Conservation (phyloP, 2,113 vertebrate species). For the Hippocampus barbouri region DNA sequence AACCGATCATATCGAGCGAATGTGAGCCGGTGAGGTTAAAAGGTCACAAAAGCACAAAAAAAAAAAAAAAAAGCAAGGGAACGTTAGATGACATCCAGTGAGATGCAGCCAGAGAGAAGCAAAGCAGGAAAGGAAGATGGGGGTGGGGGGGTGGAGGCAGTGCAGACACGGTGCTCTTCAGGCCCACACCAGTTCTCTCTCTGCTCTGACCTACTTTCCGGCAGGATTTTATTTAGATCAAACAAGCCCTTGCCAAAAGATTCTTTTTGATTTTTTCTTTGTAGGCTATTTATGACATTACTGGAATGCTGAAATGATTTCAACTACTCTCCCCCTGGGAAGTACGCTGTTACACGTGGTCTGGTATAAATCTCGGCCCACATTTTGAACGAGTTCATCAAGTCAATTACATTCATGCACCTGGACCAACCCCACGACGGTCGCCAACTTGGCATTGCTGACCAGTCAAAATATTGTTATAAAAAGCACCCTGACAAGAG, state of each 20-base stretch:
- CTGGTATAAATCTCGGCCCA: background rate
- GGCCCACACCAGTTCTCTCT: slow-evolving; percentile 70
- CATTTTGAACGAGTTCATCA: slow-evolving; percentile 3
- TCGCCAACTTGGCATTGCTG: slow-evolving; percentile 3
- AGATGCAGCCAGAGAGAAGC: slow-evolving; percentile 21
- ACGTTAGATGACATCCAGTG: slow-evolving; percentile 29
- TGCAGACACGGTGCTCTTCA: slow-evolving; percentile 63
- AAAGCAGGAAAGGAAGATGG: slow-evolving; percentile 29
- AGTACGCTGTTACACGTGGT: slow-evolving; percentile 5
- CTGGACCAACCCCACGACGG: background rate
- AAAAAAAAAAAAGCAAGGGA: slow-evolving; percentile 22
- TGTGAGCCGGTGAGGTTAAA: slow-evolving; percentile 40
- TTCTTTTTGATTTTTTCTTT: slow-evolving; percentile 60
- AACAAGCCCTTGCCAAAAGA: slow-evolving; percentile 55
- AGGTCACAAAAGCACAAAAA: slow-evolving; percentile 38
- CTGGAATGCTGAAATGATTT: slow-evolving; percentile 45
- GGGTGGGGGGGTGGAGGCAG: slow-evolving; percentile 51
- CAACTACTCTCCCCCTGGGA: slow-evolving; percentile 37
- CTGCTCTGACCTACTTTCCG: slow-evolving; percentile 72
- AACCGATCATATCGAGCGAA: slow-evolving; percentile 17
- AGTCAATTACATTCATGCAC: slow-evolving; percentile 6
- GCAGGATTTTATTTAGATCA: slow-evolving; percentile 72
- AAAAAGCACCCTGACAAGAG: background rate
- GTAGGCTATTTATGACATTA: slow-evolving; percentile 64
- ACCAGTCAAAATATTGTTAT: slow-evolving; percentile 7